Evolutionary conservation across 2,113 vertebrate species (phyloP).

Genomic region (Percina caprodes): DNA sequence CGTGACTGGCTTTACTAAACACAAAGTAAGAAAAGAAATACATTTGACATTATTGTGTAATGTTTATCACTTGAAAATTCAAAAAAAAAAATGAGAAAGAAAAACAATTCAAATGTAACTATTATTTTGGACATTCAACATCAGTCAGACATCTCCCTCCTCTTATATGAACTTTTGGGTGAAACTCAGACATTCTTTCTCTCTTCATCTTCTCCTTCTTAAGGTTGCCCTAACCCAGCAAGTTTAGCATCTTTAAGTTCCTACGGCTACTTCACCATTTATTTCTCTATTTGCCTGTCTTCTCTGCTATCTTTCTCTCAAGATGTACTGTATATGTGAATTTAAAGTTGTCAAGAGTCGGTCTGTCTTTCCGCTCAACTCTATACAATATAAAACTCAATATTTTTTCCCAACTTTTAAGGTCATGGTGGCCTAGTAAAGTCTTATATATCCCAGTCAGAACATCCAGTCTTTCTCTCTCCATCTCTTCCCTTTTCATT

Average conservation of each 20-base stretch:
- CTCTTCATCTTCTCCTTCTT: neutral
- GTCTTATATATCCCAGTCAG: constrained; percentile 24
- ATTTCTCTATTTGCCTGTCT: constrained; percentile 1
- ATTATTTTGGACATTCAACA: neutral
- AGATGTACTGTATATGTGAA: neutral
- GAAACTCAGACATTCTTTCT: neutral
- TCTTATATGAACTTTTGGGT: neutral
- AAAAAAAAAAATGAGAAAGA: neutral
- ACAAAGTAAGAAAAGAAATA: neutral
- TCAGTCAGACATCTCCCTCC: neutral
- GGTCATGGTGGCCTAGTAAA: constrained; percentile 34
- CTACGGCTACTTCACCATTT: neutral
- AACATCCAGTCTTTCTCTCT: neutral
- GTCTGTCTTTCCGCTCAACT: neutral
- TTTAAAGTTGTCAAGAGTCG: neutral
- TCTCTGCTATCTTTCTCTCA: neutral
- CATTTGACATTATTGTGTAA: neutral
- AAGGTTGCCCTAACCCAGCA: constrained; percentile 15
- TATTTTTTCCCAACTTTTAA: constrained; percentile 11
- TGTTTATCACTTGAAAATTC: neutral
- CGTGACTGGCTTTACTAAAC: neutral
- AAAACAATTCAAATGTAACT: neutral
- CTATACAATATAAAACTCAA: constrained; percentile 15
- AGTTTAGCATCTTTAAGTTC: constrained; percentile 1
- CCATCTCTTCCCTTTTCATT: neutral